Evolutionary conservation across 2,797 vertebrate genomes (phyloP), one percentile per base, ranked within the genome.

Genomic region (Carapus acus): DNA sequence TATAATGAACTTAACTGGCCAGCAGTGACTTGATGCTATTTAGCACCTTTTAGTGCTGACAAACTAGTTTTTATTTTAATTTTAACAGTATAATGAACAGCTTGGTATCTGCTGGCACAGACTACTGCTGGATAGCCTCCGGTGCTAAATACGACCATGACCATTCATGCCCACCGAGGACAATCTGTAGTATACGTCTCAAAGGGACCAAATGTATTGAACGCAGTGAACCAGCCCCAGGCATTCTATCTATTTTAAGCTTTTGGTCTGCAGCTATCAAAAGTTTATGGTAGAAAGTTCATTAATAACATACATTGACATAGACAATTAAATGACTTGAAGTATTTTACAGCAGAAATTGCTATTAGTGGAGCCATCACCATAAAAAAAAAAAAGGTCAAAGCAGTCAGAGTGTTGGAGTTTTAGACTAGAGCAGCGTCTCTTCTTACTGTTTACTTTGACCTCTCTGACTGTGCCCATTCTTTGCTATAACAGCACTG

Each of bases 171-270:
- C 51, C 52, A 54, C 44, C 65, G 47, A 54, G 66, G 69, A 67
- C 69, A 68, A 62, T 71, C 53, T 55, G 65, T 50, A 23, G 23
- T 43, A 57, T 41, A 53, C 74, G 66, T 67, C 66, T 76, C 71
- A 69, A 65, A 69, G 54, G 48, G 65, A 63, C 62, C 65, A 52
- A 68, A 78, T 76, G 36, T 65, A 68, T 77, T 80, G 54, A 67
- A 69, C 54, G 53, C 40, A n/a, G 46, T n/a, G n/a, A n/a, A n/a
- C n/a, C n/a, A n/a, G 60, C 43, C 21, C 2, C 3, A 54, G 62
- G 54, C 65, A 27, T 53, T 31, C 16, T 24, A 43, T 40, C 46
- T 71, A 73, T 73, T 76, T 72, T 45, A 54, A 67, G 52, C 51
- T 34, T 22, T 40, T 24, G 3, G 24, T 41, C 33, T 37, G 27